Evolutionary conservation across 2,113 vertebrate genomes (phyloP).

Genomic region (Sphaerodactylus townsendi): DNA sequence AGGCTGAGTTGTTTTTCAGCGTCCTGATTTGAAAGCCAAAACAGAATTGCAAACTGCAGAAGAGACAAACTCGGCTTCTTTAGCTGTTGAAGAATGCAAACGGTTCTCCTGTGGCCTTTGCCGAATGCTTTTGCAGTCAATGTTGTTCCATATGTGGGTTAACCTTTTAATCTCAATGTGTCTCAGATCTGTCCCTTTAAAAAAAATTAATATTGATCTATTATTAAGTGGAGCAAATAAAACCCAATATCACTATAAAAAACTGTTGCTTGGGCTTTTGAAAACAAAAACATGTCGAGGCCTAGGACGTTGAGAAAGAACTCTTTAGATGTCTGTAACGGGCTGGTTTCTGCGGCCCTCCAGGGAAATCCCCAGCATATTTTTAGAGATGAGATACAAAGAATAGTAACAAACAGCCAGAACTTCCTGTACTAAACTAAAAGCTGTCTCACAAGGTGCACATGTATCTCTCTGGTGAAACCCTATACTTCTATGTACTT

Average conservation of each 20-base stretch:
- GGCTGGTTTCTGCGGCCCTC: neutral
- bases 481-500: neutral
- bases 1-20: neutral
- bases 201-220: constrained; percentile 40
- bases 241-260: constrained; percentile 45
- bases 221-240: constrained; percentile 61
- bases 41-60: neutral
- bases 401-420: too few species aligned
- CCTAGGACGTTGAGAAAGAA: constrained; percentile 47
- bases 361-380: neutral
- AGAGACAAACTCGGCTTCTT: constrained; percentile 52
- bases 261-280: constrained; percentile 60
- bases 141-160: constrained; percentile 70
- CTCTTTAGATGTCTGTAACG: constrained; percentile 27
- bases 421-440: neutral
- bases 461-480: neutral
- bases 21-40: neutral
- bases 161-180: constrained; percentile 65
- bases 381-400: too few species aligned
- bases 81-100: constrained; percentile 59
- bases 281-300: neutral
- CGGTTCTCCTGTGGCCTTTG: constrained; percentile 74
- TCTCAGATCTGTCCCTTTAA: constrained; percentile 67
- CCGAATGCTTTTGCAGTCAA: constrained; percentile 78
- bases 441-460: neutral